A percentile compares a stretch with the other conserved stretches of the same genome.
Conservation (phyloP, 64 coral and sea anemone genomes). For the Montipora sp. region DNA sequence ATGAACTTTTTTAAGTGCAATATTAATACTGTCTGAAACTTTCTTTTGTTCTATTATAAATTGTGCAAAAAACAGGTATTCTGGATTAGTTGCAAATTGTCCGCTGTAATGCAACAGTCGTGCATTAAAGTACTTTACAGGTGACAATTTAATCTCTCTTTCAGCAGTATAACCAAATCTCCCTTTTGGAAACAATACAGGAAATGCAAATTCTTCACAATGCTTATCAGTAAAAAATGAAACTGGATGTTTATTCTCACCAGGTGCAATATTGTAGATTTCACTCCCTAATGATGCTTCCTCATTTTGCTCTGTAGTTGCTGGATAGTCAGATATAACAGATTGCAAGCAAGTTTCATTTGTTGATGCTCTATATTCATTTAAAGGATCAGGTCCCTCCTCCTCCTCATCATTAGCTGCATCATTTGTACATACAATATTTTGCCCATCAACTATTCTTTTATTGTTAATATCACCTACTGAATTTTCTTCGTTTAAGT, state of each 20-base stretch:
- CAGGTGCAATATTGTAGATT: slow-evolving; percentile 61
- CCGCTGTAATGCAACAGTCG: not conserved
- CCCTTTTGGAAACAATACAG: slow-evolving; percentile 72
- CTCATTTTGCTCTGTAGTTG: too few relatives aligned
- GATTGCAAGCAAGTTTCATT: too few relatives aligned
- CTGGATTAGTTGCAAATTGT: not conserved
- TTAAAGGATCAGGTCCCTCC: too few relatives aligned
- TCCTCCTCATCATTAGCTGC: too few relatives aligned
- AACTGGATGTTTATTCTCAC: slow-evolving; percentile 52
- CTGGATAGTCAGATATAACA: too few relatives aligned
- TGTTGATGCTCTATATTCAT: too few relatives aligned
- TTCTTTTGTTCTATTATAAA: slow-evolving; percentile 75
- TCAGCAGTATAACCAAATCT: slow-evolving; percentile 80
- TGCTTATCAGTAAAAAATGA: slow-evolving; percentile 50
- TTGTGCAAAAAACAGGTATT: slow-evolving; percentile 31
- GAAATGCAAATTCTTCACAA: slow-evolving; percentile 79
- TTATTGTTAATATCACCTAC: too few relatives aligned
- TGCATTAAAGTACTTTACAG: slow-evolving; percentile 82
- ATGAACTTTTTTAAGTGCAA: slow-evolving; percentile 60
- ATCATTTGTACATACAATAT: too few relatives aligned
- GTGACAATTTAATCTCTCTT: slow-evolving; percentile 68
- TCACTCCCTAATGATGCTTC: too few relatives aligned
- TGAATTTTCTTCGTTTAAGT: too few relatives aligned
- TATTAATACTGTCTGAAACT: slow-evolving; percentile 40
- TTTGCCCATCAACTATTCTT: too few relatives aligned